Evolutionary conservation across 2,888 invertebrate species (phyloP).

Genomic region (Sturmia bella): DNA sequence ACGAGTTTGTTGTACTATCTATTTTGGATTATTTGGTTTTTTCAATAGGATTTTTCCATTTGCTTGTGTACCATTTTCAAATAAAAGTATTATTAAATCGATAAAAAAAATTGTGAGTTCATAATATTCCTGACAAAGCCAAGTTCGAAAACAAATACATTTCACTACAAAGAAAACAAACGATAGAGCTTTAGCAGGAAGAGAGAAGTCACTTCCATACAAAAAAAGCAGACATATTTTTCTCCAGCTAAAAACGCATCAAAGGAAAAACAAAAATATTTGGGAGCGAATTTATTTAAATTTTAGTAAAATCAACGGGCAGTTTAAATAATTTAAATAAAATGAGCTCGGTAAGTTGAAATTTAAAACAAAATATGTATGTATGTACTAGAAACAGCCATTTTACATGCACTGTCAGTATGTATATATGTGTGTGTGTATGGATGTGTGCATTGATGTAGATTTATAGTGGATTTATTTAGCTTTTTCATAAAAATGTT

Average conservation of each 20-base stretch:
- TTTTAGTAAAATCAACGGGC: not conserved
- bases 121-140: not conserved
- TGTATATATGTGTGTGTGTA: too few species aligned
- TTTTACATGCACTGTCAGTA: too few species aligned
- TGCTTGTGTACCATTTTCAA: constrained; percentile 12
- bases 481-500: too few species aligned
- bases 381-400: too few species aligned
- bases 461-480: too few species aligned
- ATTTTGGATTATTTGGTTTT: constrained; percentile 47
- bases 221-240: constrained; percentile 21
- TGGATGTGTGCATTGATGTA: too few species aligned
- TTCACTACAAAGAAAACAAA: constrained; percentile 11
- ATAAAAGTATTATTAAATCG: too few species aligned
- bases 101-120: not conserved
- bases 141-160: not conserved
- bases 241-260: not conserved
- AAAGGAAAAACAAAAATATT: constrained; percentile 1
- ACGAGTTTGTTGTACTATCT: constrained; percentile 28
- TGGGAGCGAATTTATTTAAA: constrained; percentile 22
- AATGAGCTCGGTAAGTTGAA: constrained; percentile 53
- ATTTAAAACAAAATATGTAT: too few species aligned
- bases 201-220: not conserved
- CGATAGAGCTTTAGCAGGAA: constrained; percentile 17
- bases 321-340: not conserved
- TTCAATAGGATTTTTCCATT: constrained; percentile 42